Base-by-base conservation (phyloP, 2,113 vertebrate genomes). In the Camelus bactrianus region DNA sequence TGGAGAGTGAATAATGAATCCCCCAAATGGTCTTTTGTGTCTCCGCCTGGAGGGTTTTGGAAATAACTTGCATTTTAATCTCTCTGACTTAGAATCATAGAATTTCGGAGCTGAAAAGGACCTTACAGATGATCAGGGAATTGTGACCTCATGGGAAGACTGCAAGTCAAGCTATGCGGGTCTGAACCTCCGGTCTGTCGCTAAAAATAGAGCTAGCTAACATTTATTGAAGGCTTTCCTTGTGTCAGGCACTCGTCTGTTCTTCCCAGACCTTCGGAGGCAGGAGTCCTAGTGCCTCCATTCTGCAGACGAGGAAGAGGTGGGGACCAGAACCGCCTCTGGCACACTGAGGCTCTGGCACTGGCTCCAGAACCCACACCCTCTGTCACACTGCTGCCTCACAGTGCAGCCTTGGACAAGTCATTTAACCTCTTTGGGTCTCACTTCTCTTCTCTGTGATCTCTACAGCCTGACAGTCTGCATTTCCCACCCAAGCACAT, bases 41-140 rank as follows among this genome's bases (percentile, higher is more conserved):
- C 82, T 97, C 91, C 97, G 96, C 95, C 95, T 87, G 96, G 60
- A 95, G 93, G 92, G 54, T 85, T 90, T 95, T 73, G 82, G 89
- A 97, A 96, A 94, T 95, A 91, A 93, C 95, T 94, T 93, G 69
- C 85, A 91, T 94, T 91, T 98, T 91, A 92, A 97, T 83, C 79
- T 96, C 87, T 94, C 64, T 35, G 76, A 84, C 85, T 70, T 86
- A 70, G 77, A 95, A 60, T 81, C 87, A 92, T 58, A 90, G 87
- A 91, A 83, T 84, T 70, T 73, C n/a, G 84, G 46, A 86, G 52
- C 67, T 50, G 60, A 70, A 91, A 92, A 72, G 30, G 58, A 62
- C 67, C 20, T 50, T 50, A 20, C 2, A 70, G 86, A 89, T 56
- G 69, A 86, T 52, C 62, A 69, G 50, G 46, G 64, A 42, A 58